These are phyloP conservation scores for Cecidostiba fungosa DNA, from an alignment of 2,888 invertebrate genomes.

Conservation along the genomic window DNA sequence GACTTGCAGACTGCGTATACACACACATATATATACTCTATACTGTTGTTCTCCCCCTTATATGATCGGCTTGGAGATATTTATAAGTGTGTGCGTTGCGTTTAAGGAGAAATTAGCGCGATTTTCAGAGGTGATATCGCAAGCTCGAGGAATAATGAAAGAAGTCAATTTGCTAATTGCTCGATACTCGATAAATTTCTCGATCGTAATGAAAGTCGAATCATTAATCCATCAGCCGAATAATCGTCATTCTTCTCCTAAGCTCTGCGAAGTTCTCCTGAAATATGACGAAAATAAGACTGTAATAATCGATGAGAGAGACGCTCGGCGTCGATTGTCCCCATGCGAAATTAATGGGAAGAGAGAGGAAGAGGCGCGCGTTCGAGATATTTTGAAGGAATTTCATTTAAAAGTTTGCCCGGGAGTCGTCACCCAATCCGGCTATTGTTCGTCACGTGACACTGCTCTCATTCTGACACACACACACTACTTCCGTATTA, in stretches of 20 bases:
- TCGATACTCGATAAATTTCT: too few relatives aligned
- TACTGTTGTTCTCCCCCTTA: neutral
- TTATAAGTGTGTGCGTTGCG: constrained; percentile 2
- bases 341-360: constrained; percentile 54
- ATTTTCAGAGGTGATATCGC: neutral
- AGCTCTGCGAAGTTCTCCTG: constrained; percentile 27
- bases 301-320: constrained; percentile 51
- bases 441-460: constrained; percentile 36
- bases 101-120: neutral
- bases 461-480: neutral
- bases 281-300: constrained; percentile 56
- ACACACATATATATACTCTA: neutral
- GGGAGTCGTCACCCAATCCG: neutral
- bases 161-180: too few relatives aligned
- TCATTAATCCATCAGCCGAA: neutral
- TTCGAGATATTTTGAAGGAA: constrained; percentile 72
- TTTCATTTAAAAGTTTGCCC: constrained; percentile 74
- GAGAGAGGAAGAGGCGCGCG: constrained; percentile 45
- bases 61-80: constrained; percentile 17
- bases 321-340: constrained; percentile 40
- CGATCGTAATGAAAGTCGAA: too few relatives aligned
- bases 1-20: constrained; percentile 3
- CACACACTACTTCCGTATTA: too few relatives aligned
- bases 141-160: neutral
- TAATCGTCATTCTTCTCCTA: constrained; percentile 19